A percentile compares a stretch with the other conserved stretches of the same genome.
Evolutionary conservation across 2,113 vertebrate species (phyloP).

Genomic region (Athene cunicularia): DNA sequence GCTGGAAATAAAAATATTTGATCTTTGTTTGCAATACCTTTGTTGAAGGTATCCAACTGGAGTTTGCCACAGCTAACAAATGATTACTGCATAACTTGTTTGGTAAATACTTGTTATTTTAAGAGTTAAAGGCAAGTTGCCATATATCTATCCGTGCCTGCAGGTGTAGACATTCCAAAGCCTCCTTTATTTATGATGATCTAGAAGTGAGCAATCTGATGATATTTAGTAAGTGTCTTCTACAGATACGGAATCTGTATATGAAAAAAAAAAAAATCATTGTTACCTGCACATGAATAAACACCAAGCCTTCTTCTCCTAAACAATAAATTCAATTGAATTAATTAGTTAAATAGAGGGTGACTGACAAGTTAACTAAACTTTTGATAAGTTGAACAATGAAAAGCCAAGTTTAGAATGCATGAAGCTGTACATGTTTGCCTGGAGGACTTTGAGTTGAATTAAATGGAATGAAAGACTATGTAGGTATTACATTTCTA

Average conservation of each 20-base stretch:
- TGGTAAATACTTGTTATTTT: slow-evolving; percentile 21
- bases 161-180: neutral
- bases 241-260: neutral
- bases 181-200: neutral
- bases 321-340: neutral
- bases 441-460: neutral
- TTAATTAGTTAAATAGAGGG: neutral
- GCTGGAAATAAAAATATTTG: slow-evolving; percentile 15
- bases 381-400: neutral
- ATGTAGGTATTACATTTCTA: neutral
- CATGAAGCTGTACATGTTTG: slow-evolving; percentile 8
- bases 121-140: neutral
- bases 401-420: slow-evolving; percentile 19
- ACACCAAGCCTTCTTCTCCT: neutral
- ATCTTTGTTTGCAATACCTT: slow-evolving; percentile 62
- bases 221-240: neutral
- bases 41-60: slow-evolving; percentile 17
- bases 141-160: neutral
- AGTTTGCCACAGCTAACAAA: neutral
- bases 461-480: slow-evolving; percentile 30
- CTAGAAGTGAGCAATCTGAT: neutral
- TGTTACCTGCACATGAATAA: neutral
- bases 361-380: slow-evolving; percentile 24
- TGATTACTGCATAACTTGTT: neutral
- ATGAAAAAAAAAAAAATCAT: neutral